These are phyloP conservation scores for Habropoda laboriosa DNA, from an alignment of 1,140 invertebrate species.

Conservation along the genomic window DNA sequence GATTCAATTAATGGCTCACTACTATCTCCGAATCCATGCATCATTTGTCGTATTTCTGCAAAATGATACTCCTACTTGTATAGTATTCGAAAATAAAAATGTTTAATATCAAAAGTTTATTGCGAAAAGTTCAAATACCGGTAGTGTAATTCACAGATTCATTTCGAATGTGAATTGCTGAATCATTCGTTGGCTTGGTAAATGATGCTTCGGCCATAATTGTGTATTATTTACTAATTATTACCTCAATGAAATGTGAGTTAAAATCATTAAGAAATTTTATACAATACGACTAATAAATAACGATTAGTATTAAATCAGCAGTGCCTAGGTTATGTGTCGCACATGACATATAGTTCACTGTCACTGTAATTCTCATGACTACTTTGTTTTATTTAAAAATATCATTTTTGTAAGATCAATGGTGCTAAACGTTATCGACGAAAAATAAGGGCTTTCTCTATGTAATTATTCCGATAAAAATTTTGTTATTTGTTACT, in stretches of 20 bases:
- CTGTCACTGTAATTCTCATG: background rate
- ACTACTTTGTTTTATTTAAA: background rate
- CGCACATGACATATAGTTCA: too few relatives aligned
- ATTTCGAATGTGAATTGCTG: constrained; percentile 55
- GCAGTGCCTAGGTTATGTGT: background rate
- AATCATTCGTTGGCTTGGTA: constrained; percentile 55
- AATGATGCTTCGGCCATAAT: constrained; percentile 63
- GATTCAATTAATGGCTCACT: constrained; percentile 83
- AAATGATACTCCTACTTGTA: background rate
- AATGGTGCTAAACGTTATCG: background rate
- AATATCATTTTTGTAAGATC: background rate
- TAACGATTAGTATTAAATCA: background rate
- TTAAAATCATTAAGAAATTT: background rate
- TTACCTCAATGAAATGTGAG: background rate
- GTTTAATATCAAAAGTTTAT: constrained; percentile 21
- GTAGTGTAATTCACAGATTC: constrained; percentile 67
- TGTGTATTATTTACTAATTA: background rate
- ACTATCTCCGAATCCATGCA: constrained; percentile 86
- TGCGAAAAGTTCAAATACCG: constrained; percentile 54
- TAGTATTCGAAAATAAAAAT: constrained; percentile 30
- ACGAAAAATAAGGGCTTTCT: background rate
- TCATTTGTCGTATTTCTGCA: constrained; percentile 85
- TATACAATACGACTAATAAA: background rate
- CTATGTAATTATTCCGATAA: background rate
- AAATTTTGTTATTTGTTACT: too few relatives aligned